Percentiles rank a stretch among this genome's conserved stretches.
Evolutionary conservation across 2,113 vertebrate genomes (phyloP).

Genomic region (Zosterops borbonicus): DNA sequence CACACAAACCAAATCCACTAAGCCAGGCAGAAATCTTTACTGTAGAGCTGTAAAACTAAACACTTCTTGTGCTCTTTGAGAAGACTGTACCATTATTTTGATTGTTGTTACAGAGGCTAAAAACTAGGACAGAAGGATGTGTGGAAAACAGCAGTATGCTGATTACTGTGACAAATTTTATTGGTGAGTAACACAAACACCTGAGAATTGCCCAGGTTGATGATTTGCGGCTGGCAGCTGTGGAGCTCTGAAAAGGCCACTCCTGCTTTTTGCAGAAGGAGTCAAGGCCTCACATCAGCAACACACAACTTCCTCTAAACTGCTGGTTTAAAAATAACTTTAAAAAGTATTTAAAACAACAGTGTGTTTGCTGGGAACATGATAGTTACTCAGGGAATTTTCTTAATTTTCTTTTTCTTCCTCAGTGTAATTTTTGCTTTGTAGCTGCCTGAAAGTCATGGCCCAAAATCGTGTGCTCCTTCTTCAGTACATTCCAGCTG

Average conservation of each 20-base stretch:
- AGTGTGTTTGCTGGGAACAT: not conserved
- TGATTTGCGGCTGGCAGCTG: not conserved
- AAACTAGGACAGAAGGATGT: not conserved
- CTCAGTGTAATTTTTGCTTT: not conserved
- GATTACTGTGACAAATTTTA: fast-evolving
- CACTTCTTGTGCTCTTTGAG: not conserved
- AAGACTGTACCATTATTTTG: not conserved
- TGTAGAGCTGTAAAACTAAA: not conserved
- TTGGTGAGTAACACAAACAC: not conserved
- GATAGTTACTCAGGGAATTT: not conserved
- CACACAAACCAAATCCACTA: not conserved
- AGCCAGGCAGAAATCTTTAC: not conserved
- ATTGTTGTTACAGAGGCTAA: not conserved
- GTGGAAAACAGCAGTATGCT: fast-evolving
- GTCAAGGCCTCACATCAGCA: not conserved
- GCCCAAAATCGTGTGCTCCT: not conserved
- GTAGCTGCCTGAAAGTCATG: not conserved
- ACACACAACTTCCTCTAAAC: slow-evolving; percentile 22
- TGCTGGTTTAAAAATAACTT: not conserved
- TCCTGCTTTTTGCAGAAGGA: not conserved
- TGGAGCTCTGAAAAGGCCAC: not conserved
- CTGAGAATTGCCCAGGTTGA: not conserved
- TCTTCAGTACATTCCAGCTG: not conserved
- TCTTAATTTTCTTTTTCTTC: not conserved
- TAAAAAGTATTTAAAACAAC: not conserved